phyloP scores from a whole-genome alignment of 2,888 invertebrate species.

The Thymelicus acteon region DNA sequence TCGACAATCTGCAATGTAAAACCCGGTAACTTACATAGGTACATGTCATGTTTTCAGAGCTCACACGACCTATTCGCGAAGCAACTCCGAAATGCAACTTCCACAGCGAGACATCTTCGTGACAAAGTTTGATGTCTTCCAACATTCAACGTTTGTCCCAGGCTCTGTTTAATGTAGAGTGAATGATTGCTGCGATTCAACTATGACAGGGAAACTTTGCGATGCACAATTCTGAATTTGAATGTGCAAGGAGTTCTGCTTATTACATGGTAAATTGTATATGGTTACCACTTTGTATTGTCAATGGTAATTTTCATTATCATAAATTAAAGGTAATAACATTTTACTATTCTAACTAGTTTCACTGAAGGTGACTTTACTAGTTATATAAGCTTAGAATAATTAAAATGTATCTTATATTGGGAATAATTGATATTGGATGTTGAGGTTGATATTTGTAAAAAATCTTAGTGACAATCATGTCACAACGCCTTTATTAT shows the following conservation, averaged over 20 bases:
- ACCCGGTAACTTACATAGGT: neutral
- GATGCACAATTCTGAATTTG: slow-evolving; percentile 22
- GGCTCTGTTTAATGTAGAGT: slow-evolving; percentile 34
- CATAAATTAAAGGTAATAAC: no score
- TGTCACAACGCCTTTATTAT: no score
- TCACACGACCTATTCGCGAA: neutral
- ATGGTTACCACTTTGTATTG: neutral
- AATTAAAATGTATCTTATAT: no score
- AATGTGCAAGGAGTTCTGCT: slow-evolving; percentile 7
- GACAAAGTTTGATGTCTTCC: slow-evolving; percentile 34
- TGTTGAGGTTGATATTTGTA: no score
- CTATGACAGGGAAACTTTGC: slow-evolving; percentile 36
- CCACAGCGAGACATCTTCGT: slow-evolving; percentile 22
- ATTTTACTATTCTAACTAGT: no score
- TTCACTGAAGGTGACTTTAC: no score
- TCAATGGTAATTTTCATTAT: no score
- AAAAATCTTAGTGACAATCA: no score
- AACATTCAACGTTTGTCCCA: slow-evolving; percentile 30
- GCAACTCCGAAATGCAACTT: slow-evolving; percentile 24
- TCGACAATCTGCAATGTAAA: no score
- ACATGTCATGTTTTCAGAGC: neutral
- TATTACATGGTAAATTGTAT: slow-evolving; percentile 2
- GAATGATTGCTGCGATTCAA: slow-evolving; percentile 36
- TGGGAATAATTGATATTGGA: no score
- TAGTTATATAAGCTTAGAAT: no score